These are phyloP conservation scores for Hydropotes inermis DNA, from an alignment of 2,113 vertebrate genomes.

Conservation along the genomic window DNA sequence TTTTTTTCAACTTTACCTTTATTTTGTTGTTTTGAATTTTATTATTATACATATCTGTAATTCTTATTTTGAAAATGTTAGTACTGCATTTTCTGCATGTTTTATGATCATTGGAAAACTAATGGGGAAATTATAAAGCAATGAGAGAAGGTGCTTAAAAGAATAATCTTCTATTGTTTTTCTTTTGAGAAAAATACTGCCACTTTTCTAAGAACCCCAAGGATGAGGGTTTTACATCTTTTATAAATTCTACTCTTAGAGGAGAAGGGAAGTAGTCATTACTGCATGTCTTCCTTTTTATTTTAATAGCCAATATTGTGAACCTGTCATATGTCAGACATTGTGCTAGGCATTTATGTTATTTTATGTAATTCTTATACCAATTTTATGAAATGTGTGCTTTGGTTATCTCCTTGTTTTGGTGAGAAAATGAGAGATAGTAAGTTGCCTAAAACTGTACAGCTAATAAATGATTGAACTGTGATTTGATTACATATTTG, in stretches of 20 bases:
- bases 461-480: not conserved
- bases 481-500: not conserved
- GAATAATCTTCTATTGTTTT: not conserved
- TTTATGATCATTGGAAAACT: constrained; percentile 1
- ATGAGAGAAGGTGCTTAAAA: not conserved
- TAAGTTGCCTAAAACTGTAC: not conserved
- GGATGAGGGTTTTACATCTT: not conserved
- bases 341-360: constrained; percentile 14
- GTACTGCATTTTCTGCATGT: not conserved
- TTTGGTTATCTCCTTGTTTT: not conserved
- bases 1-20: not conserved
- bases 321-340: not conserved
- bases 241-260: constrained; percentile 35
- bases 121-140: constrained; percentile 7
- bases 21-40: constrained; percentile 35
- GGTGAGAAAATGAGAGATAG: not conserved
- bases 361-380: not conserved
- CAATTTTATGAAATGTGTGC: not conserved
- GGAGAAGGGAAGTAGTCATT: not conserved
- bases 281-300: not conserved
- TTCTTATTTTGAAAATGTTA: not conserved
- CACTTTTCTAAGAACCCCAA: not conserved
- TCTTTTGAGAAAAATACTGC: not conserved
- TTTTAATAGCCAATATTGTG: not conserved
- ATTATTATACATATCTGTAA: not conserved